Conservation (phyloP, 2,888 invertebrate genomes). For the Rhorus exstirpatorius region DNA sequence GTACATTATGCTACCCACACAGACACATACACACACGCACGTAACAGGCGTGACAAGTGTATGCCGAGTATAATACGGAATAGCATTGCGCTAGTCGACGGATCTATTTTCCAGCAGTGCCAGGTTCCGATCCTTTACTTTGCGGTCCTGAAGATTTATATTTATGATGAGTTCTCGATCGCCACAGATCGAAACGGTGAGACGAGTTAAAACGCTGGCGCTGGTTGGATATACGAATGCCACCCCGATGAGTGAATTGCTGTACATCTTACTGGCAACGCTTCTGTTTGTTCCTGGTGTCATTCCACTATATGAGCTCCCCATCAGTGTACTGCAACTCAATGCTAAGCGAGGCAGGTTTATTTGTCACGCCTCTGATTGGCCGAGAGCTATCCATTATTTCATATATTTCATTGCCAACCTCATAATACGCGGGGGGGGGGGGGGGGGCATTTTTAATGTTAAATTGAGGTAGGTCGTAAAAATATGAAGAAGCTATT, state of each 20-base stretch:
- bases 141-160: conserved; percentile 77
- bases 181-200: conserved; percentile 60
- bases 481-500: too few relatives aligned
- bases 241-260: conserved; percentile 56
- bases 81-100: conserved; percentile 22
- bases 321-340: not conserved
- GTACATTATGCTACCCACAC: not conserved
- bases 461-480: too few relatives aligned
- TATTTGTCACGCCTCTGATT: too few relatives aligned
- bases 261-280: conserved; percentile 54
- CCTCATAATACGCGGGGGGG: too few relatives aligned
- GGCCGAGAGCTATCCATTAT: too few relatives aligned
- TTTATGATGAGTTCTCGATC: conserved; percentile 73
- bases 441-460: too few relatives aligned
- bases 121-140: conserved; percentile 75
- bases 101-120: conserved; percentile 38
- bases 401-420: too few relatives aligned
- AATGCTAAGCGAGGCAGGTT: too few relatives aligned
- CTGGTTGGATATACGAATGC: conserved; percentile 45
- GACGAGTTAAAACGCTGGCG: conserved; percentile 57
- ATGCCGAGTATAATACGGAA: not conserved
- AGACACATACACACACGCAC: conserved; percentile 16
- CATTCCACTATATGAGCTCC: conserved; percentile 34
- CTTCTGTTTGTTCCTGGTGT: conserved; percentile 46
- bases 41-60: not conserved